phyloP scores from a whole-genome alignment of 2,797 vertebrate species.

The Alca torda region DNA sequence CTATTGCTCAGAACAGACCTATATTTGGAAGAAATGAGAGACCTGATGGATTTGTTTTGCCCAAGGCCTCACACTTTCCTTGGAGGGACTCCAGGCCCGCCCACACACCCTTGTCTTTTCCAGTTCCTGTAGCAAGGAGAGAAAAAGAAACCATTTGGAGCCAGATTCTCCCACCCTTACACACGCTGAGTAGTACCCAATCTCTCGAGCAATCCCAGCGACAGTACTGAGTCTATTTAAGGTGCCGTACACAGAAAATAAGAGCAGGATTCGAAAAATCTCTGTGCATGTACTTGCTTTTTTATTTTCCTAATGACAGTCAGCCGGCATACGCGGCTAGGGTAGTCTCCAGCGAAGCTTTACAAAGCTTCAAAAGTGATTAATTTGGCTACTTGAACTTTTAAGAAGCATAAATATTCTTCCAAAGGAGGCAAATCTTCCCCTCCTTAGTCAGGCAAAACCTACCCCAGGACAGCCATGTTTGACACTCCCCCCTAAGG shows the following conservation, averaged over 20 bases:
- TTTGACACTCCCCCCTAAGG: background rate
- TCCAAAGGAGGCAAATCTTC: background rate
- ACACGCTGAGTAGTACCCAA: background rate
- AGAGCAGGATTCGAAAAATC: background rate
- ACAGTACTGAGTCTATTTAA: background rate
- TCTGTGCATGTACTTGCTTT: background rate
- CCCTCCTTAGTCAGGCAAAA: background rate
- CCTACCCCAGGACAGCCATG: background rate
- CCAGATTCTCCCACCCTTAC: constrained; percentile 55
- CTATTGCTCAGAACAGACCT: constrained; percentile 76
- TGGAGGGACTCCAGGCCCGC: constrained; percentile 73
- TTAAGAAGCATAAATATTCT: background rate
- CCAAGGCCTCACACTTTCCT: constrained; percentile 81
- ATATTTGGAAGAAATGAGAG: constrained; percentile 81
- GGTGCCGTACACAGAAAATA: background rate
- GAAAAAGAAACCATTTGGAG: constrained; percentile 58
- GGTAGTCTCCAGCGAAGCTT: background rate
- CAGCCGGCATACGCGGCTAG: background rate
- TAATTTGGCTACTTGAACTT: background rate
- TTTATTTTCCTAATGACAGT: background rate
- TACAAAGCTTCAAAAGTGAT: background rate
- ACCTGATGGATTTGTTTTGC: constrained; percentile 77
- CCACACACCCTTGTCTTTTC: constrained; percentile 78
- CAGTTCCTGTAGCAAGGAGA: constrained; percentile 71
- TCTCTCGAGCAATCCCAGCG: background rate